A percentile compares a stretch with the other conserved stretches of the same genome.
These are phyloP conservation scores for Nyleta sp. DNA, from an alignment of 2,888 invertebrate species.

Conservation along the genomic window DNA sequence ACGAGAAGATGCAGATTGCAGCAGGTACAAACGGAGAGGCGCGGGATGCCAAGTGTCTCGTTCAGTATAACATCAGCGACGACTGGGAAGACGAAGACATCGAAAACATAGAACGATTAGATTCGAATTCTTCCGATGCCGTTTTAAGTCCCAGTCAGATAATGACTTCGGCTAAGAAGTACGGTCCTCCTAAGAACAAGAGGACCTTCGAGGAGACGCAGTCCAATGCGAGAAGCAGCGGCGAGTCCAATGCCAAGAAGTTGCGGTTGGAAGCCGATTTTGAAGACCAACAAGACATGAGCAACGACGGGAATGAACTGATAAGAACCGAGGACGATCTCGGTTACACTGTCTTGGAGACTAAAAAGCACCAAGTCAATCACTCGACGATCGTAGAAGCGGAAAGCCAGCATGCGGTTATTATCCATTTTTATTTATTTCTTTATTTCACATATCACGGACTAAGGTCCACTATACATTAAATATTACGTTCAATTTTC, in stretches of 20 bases:
- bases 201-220: conserved; percentile 31
- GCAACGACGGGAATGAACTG: conserved; percentile 69
- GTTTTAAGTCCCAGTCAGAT: conserved; percentile 10
- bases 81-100: conserved; percentile 80
- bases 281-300: conserved; percentile 67
- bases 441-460: no score
- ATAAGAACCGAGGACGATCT: conserved; percentile 79
- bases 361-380: conserved; percentile 73
- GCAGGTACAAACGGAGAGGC: conserved; percentile 30
- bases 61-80: conserved; percentile 77
- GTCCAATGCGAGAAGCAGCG: conserved; percentile 1
- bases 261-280: conserved; percentile 61
- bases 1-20: background rate
- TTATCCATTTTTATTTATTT: conserved; percentile 11
- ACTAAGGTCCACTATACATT: no score
- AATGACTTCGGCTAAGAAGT: conserved; percentile 15
- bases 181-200: conserved; percentile 30
- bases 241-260: conserved; percentile 45
- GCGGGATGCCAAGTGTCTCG: conserved; percentile 61
- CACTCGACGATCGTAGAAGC: conserved; percentile 25
- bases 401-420: conserved; percentile 48
- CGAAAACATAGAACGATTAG: conserved; percentile 59
- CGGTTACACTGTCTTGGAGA: conserved; percentile 79
- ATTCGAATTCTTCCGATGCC: conserved; percentile 32
- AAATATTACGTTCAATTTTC: no score